Evolutionary conservation across 2,888 invertebrate species (phyloP).

Genomic region (Noctua comes): DNA sequence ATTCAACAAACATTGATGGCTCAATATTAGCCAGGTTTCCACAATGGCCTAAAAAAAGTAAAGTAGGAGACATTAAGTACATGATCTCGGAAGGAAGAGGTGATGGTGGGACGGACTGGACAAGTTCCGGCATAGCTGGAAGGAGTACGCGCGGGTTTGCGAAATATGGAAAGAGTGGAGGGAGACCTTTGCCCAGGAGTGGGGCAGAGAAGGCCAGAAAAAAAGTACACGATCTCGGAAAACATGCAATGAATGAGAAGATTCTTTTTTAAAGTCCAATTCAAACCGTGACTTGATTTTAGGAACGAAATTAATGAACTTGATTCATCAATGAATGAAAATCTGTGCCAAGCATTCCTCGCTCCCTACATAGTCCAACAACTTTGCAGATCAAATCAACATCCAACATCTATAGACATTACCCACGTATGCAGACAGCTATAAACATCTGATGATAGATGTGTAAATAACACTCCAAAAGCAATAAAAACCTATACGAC

Average conservation of each 20-base stretch:
- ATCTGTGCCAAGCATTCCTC: constrained; percentile 33
- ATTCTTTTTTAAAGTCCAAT: background rate
- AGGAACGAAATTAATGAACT: constrained; percentile 34
- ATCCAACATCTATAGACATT: constrained; percentile 13
- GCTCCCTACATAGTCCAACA: constrained; percentile 10
- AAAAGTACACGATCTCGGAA: background rate
- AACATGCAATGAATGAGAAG: background rate
- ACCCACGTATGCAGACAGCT: constrained; percentile 13
- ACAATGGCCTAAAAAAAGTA: too few relatives aligned
- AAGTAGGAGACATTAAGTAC: too few relatives aligned
- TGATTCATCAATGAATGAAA: constrained; percentile 40
- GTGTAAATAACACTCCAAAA: constrained; percentile 40
- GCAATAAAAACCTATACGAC: constrained; percentile 48
- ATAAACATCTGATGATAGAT: constrained; percentile 41
- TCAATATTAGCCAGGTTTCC: background rate
- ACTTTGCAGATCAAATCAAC: constrained; percentile 28
- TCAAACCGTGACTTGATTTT: constrained; percentile 9
- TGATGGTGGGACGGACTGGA: too few relatives aligned
- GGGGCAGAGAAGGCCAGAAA: too few relatives aligned
- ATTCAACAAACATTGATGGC: background rate
- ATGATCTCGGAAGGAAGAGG: background rate
- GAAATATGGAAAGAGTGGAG: too few relatives aligned
- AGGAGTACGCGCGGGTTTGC: too few relatives aligned
- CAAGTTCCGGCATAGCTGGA: too few relatives aligned
- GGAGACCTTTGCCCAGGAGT: too few relatives aligned